Base-by-base conservation (phyloP, 2,797 vertebrate genomes). In the Morus bassanus region DNA sequence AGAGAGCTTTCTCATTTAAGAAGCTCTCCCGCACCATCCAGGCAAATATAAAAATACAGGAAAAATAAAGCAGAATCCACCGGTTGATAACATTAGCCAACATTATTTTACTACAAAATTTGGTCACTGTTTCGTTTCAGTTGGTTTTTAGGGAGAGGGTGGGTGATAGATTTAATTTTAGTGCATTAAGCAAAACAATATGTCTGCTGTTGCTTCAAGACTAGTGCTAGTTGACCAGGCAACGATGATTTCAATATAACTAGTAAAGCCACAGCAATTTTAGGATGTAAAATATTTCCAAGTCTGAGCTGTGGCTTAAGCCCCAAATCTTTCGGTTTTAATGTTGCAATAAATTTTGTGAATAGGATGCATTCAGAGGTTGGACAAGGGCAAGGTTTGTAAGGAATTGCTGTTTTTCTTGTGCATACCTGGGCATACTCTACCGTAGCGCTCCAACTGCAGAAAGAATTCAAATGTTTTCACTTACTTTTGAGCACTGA, bases 321-420 rank as follows among this genome's bases (percentile, higher is more conserved):
- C 63, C 22, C 27, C 45, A 39, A 28, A 33, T 75, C 2, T 86
- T 92, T 53, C 9, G 4, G 8, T 48, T 95, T 93, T 75, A 81
- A 53, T 48, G 25, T 60, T 82, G 53, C 41, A 48, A 3, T 91
- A 53, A 39, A 51, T 88, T 84, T 65, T 82, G 39, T 90, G 83
- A 95, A 50, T 88, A 69, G 35, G 39, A 79, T 86, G 35, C 74
- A 70, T 94, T 93, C 69, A 90, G 85, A 72, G 94, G 59, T 57
- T 75, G 82, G 39, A 51, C 50, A 75, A 35, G 77, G 54, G 23
- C 61, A 72, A 37, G 37, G 61, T 94, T 88, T 95, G 59, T 91
- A 82, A 85, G 65, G 51, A 83, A 45, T 31, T 78, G 39, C 59
- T 86, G 83, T 48, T 79, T 96, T 90, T 81, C 45, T 75, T 80